Evolutionary conservation across 1,140 invertebrate species (phyloP).

Genomic region (Bombus waltoni): DNA sequence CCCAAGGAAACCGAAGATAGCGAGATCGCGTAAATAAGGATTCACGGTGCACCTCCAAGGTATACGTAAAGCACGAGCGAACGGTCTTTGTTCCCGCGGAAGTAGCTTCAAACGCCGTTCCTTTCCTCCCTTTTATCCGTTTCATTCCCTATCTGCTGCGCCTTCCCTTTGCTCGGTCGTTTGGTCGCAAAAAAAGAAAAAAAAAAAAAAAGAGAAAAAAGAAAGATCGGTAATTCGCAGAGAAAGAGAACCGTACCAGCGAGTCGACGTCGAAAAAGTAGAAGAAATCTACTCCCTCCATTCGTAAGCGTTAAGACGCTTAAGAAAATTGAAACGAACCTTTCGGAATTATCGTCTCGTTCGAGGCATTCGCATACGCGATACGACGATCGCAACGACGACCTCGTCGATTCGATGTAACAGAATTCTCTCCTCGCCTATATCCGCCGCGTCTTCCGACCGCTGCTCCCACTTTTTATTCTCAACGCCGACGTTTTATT

Average conservation of each 20-base stretch:
- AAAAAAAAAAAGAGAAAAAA: too few relatives aligned
- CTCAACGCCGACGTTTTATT: too few relatives aligned
- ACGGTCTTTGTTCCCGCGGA: slow-evolving; percentile 8
- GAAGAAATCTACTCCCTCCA: background rate
- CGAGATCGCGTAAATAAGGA: slow-evolving; percentile 67
- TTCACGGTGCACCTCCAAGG: slow-evolving; percentile 25
- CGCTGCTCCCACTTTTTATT: too few relatives aligned
- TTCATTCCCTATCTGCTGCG: background rate
- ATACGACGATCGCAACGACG: too few relatives aligned
- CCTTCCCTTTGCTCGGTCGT: background rate
- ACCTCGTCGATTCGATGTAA: too few relatives aligned
- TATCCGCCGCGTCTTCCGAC: too few relatives aligned
- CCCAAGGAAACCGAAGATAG: slow-evolving; percentile 51
- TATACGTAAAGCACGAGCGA: background rate
- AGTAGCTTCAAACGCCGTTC: background rate
- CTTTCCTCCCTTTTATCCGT: background rate
- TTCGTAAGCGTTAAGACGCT: too few relatives aligned
- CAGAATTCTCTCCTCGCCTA: too few relatives aligned
- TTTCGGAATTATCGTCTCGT: too few relatives aligned
- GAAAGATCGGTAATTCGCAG: background rate
- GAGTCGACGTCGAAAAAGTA: background rate
- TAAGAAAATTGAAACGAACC: too few relatives aligned
- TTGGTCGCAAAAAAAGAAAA: background rate
- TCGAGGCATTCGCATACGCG: too few relatives aligned
- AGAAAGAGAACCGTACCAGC: background rate